Conservation (phyloP, 2,113 vertebrate genomes). For the Alethe diademata region DNA sequence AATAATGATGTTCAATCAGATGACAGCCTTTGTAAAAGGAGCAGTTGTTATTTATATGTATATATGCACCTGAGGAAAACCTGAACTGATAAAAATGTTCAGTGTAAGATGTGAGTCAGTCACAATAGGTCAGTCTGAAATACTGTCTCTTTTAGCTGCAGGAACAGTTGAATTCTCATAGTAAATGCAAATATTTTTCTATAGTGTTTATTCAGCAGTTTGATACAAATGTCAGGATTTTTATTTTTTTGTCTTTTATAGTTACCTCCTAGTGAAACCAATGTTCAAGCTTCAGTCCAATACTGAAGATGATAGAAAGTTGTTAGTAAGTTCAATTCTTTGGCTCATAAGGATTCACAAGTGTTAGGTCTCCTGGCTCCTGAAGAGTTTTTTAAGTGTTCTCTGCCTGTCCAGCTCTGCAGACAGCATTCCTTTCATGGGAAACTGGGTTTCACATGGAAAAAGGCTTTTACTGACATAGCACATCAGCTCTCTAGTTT, state of each 20-base stretch:
- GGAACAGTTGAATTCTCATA: neutral
- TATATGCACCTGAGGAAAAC: slow-evolving; percentile 45
- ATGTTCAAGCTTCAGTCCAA: neutral
- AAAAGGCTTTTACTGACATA: neutral
- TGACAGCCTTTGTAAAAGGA: slow-evolving; percentile 33
- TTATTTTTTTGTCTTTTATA: neutral
- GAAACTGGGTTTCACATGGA: neutral
- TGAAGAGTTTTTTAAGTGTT: neutral
- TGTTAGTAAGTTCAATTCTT: neutral
- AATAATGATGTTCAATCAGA: slow-evolving; percentile 13
- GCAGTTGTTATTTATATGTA: neutral
- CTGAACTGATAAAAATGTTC: slow-evolving; percentile 39
- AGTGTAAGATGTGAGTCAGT: neutral
- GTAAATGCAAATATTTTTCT: neutral
- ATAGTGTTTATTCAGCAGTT: neutral
- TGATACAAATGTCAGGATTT: neutral
- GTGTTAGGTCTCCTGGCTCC: neutral
- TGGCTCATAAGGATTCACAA: neutral
- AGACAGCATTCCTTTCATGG: neutral
- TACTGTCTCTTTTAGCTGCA: neutral
- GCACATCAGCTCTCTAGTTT: neutral
- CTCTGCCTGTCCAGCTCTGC: neutral
- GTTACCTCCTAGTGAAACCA: neutral
- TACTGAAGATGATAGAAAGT: neutral
- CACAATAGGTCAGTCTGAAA: neutral